Base-by-base conservation (phyloP, 2,113 vertebrate genomes). In the Daboia siamensis region DNA sequence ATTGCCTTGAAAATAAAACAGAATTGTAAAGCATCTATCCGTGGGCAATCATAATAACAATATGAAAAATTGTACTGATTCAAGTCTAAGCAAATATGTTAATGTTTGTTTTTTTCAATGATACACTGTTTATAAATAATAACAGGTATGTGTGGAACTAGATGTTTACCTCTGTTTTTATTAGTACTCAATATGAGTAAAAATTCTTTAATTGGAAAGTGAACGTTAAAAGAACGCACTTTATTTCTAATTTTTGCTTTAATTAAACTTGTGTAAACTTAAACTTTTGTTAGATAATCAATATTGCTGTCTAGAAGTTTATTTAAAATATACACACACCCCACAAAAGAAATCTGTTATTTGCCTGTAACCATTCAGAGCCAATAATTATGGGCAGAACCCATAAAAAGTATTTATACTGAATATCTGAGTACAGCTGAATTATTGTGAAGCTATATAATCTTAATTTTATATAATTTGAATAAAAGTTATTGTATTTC, bases 91-190 rank as follows among this genome's bases (percentile, higher is more conserved):
- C 55, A 87, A 26, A 92, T 26, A 91, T 89, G 84, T 92, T 90
- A 89, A 11, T 93, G 95, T 95, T 95, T 44, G 0, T 44, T 93
- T 55, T 95, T 55, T 96, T 93, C 93, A 87, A 64, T 93, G 90
- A 91, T 93, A 56, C 64, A 48, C 87, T 17, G 17, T 95, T 95
- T 95, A 94, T 95, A 96, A 93, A 21, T 94, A 26, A 26, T 92
- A 54, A 4, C 86, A 95, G 56, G 48, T 90, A 29, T 94, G 20
- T 93, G 69, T 86, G 91, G 90, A 94, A 88, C 48, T 15, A 0
- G 0, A 0, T 93, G 11, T 94, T 94, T 90, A 90, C 91, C 91
- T 69, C 4, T 91, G 91, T n/a, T 91, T 0, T 15, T 94, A 90
- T 94, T 91, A 86, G 8, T 80, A 88, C 56, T 61, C 89, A 56